Conservation (phyloP, 2,113 vertebrate species). For the Gavia stellata region DNA sequence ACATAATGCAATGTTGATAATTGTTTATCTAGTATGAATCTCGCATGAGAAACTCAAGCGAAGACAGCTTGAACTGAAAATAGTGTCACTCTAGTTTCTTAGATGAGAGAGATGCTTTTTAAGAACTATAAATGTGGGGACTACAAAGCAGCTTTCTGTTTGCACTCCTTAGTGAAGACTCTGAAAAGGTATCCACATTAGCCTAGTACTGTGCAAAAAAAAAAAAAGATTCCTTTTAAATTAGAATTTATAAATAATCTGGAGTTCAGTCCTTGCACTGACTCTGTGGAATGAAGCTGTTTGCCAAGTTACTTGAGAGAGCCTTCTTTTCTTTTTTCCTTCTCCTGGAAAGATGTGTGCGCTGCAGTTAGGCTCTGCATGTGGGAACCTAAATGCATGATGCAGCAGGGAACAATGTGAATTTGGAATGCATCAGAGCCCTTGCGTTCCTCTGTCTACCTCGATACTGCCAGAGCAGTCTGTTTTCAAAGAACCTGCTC, state of each 20-base stretch:
- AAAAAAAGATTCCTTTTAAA: background rate
- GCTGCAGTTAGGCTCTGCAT: background rate
- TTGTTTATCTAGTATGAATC: slow-evolving; percentile 15
- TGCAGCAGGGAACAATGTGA: background rate
- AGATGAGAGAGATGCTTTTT: background rate
- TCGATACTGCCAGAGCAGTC: background rate
- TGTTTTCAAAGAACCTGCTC: background rate
- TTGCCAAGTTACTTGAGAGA: background rate
- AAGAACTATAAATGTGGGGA: background rate
- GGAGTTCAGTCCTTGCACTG: background rate
- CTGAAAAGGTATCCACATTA: slow-evolving; percentile 3
- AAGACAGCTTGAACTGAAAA: background rate
- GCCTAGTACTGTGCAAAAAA: background rate
- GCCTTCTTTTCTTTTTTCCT: background rate
- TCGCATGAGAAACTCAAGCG: background rate
- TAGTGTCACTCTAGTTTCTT: background rate
- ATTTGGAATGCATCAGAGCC: background rate
- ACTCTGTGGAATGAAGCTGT: background rate
- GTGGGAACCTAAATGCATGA: background rate
- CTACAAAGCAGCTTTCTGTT: slow-evolving; percentile 14
- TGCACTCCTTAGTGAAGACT: background rate
- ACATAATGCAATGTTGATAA: background rate
- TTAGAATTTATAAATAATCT: slow-evolving; percentile 10
- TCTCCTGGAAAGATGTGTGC: background rate
- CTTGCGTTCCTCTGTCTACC: background rate